phyloP scores from a whole-genome alignment of 2,113 vertebrate species.

The Austrofundulus limnaeus region DNA sequence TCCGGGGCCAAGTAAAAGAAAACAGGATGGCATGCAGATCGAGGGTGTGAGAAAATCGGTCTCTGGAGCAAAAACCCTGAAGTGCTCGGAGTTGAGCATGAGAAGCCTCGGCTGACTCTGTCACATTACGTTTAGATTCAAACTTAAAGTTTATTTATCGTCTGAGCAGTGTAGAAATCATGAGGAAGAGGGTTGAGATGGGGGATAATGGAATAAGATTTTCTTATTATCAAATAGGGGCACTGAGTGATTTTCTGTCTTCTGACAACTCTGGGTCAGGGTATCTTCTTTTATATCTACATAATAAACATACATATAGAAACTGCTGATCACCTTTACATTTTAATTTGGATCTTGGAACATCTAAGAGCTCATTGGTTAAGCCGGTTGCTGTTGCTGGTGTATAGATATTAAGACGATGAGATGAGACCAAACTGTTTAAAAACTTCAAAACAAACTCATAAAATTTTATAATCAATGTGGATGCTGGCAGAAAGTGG shows the following conservation, averaged over 20 bases:
- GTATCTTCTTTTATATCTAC: constrained; percentile 65
- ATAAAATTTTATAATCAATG: too few relatives aligned
- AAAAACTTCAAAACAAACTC: too few relatives aligned
- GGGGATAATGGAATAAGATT: constrained; percentile 8
- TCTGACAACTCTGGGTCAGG: constrained; percentile 52
- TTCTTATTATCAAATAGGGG: too few relatives aligned
- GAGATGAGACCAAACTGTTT: too few relatives aligned
- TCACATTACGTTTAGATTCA: constrained; percentile 25
- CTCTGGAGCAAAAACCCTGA: constrained; percentile 38
- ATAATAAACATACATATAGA: too few relatives aligned
- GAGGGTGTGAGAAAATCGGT: constrained; percentile 65
- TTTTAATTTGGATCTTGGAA: too few relatives aligned
- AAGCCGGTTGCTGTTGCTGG: too few relatives aligned
- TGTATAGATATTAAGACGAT: too few relatives aligned
- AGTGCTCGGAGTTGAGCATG: constrained; percentile 20
- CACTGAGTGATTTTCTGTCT: too few relatives aligned
- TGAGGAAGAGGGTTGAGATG: constrained; percentile 24
- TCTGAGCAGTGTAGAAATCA: constrained; percentile 5
- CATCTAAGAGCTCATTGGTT: too few relatives aligned
- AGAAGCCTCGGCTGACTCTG: constrained; percentile 27
- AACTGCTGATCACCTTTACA: too few relatives aligned
- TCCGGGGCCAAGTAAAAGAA: constrained; percentile 48
- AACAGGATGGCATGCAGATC: constrained; percentile 66
- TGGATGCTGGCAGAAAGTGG: too few relatives aligned
- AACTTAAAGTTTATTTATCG: constrained; percentile 9